Evolutionary conservation across 1,140 invertebrate species (phyloP), one percentile per base, ranked within the genome.

Genomic region (Bicyclus anynana): DNA sequence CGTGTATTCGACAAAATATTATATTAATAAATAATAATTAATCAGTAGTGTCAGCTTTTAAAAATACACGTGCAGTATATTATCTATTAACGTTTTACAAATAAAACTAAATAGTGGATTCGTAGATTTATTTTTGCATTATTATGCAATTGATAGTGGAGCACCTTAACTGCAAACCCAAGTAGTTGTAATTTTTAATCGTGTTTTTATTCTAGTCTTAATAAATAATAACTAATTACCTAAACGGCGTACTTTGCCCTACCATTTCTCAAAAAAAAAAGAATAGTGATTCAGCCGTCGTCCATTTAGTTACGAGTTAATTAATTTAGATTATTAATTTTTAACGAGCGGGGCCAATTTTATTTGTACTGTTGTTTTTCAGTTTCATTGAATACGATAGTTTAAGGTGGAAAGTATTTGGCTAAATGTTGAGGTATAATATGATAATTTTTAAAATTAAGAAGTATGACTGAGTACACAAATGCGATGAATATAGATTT

Each of bases 301-400:
- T 61, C 54, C 54, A 65, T 53, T 59, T 59, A 53, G 37, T 20
- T 46, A 52, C 50, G 61, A 53, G 60, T 60, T 63, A 48, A 54
- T 14, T 58, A 5, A 38, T 48, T 47, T 42, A n/a, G 42, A 35
- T 9, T 53, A 10, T 58, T 53, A 49, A 23, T 53, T 59, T 59
- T 53, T 53, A 53, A 50, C 40, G 37, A 49, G 51, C 55, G 67
- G 64, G 67, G 67, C 67, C 67, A 69, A 69, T 46, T 69, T 69
- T 23, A 52, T 63, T 69, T 66, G 55, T 57, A 51, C 38, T 38
- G 50, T 50, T 14, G 38, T 21, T 42, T 42, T 57, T 57, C 26
- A 50, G 16, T 57, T 57, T 47, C 47, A 26, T 33, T 37, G 27
- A 48, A 21, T 46, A 20, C 27, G 26, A 18, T 27, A 38, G 35